phyloP scores from a whole-genome alignment of 2,797 vertebrate species.

The Enteromius paludinosus region DNA sequence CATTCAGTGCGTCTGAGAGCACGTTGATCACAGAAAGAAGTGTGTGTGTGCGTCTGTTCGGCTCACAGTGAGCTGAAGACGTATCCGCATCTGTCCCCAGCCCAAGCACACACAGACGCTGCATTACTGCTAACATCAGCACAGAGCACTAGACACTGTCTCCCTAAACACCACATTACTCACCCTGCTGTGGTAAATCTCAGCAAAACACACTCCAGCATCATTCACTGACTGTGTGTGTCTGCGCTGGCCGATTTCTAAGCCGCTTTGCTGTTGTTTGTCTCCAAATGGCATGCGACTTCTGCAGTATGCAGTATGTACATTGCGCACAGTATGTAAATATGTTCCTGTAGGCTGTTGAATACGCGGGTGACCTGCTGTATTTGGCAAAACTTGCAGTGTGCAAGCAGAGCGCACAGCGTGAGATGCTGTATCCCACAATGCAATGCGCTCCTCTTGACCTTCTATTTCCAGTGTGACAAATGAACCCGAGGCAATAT shows the following conservation, averaged over 20 bases:
- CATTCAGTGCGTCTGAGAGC: slow-evolving; percentile 68
- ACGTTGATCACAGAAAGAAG: slow-evolving; percentile 70
- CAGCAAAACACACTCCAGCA: background rate
- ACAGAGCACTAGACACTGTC: slow-evolving; percentile 31
- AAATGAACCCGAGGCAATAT: slow-evolving; percentile 32
- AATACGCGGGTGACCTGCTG: slow-evolving; percentile 19
- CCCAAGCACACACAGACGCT: background rate
- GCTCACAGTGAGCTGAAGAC: slow-evolving; percentile 16
- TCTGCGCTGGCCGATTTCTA: slow-evolving; percentile 13
- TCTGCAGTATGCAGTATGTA: background rate
- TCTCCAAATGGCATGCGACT: slow-evolving; percentile 12
- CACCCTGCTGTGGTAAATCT: slow-evolving; percentile 21
- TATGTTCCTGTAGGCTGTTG: slow-evolving; percentile 18
- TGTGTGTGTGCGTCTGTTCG: slow-evolving; percentile 47
- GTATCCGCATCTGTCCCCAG: background rate
- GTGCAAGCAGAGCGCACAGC: background rate
- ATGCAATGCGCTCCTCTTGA: slow-evolving; percentile 31
- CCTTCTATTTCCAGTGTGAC: slow-evolving; percentile 41
- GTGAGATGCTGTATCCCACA: slow-evolving; percentile 37
- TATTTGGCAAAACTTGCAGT: slow-evolving; percentile 33
- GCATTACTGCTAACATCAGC: slow-evolving; percentile 39
- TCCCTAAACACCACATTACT: slow-evolving; percentile 2
- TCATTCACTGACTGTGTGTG: slow-evolving; percentile 20
- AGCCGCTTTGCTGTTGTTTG: slow-evolving; percentile 6
- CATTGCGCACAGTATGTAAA: slow-evolving; percentile 14